Evolutionary conservation across 2,888 invertebrate species (phyloP).

Genomic region (Agyllia agylla): DNA sequence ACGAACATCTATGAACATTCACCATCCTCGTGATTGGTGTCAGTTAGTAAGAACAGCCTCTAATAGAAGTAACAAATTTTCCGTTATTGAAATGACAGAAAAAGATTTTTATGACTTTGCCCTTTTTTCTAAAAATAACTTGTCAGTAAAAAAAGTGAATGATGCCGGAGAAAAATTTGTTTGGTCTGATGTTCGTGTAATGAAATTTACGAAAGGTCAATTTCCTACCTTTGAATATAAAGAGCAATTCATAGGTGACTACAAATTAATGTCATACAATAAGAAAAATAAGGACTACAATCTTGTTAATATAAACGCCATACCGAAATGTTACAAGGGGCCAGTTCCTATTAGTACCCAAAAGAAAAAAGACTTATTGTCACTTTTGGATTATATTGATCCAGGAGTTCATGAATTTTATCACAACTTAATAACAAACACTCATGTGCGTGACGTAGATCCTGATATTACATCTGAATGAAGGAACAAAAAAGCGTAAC

Average conservation of each 20-base stretch:
- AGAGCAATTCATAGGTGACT: neutral
- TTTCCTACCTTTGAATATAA: constrained; percentile 2
- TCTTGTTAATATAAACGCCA: neutral
- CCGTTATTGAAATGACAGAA: constrained; percentile 20
- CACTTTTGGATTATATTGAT: neutral
- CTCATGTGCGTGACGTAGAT: neutral
- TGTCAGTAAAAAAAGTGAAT: neutral
- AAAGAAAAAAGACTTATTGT: neutral
- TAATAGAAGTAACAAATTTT: constrained; percentile 18
- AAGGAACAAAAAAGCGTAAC: neutral
- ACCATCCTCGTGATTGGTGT: constrained; percentile 38
- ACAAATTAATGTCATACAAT: neutral
- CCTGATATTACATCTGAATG: neutral
- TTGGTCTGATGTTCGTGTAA: neutral
- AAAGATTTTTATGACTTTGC: neutral
- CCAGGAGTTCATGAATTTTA: neutral
- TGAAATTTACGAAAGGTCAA: neutral
- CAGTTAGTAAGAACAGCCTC: constrained; percentile 35
- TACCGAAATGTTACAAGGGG: constrained; percentile 3
- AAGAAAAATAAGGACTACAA: neutral
- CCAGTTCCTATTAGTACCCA: neutral
- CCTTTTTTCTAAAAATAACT: neutral
- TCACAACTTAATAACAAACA: neutral
- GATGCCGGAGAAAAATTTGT: neutral
- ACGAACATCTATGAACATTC: constrained; percentile 49